phyloP scores from a whole-genome alignment of 2,888 invertebrate species.

The Ochropleura leucogaster region DNA sequence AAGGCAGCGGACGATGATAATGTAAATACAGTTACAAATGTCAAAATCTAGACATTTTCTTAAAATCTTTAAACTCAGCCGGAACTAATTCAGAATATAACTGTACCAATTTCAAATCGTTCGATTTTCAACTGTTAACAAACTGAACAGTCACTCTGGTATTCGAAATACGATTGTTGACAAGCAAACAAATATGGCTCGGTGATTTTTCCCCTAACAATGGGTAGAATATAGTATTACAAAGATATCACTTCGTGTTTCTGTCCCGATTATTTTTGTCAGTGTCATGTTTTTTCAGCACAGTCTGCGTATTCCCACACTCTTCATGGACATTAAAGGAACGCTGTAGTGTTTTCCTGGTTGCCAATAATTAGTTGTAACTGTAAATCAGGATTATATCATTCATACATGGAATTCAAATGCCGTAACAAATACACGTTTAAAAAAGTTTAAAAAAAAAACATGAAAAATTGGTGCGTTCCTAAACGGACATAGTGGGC shows the following conservation, averaged over 20 bases:
- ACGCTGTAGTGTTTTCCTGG: not conserved
- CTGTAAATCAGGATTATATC: not conserved
- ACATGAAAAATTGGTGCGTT: no score
- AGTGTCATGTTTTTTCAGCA: not conserved
- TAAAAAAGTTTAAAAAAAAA: no score
- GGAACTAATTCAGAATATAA: not conserved
- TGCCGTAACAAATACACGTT: not conserved
- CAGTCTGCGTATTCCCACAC: constrained; percentile 18
- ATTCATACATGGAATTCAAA: not conserved
- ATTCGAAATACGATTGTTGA: not conserved
- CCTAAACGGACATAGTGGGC: no score
- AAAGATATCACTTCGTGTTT: constrained; percentile 11
- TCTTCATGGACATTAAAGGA: not conserved
- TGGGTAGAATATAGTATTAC: constrained; percentile 4
- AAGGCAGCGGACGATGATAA: not conserved
- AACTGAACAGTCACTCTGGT: constrained; percentile 4
- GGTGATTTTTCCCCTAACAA: not conserved
- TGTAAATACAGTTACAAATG: not conserved
- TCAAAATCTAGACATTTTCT: constrained; percentile 4
- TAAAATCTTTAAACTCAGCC: constrained; percentile 11
- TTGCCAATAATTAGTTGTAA: not conserved
- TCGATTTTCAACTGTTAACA: not conserved
- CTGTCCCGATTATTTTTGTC: not conserved
- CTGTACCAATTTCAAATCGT: constrained; percentile 16
- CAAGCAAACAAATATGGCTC: not conserved